These are phyloP conservation scores for Escarpia spicata DNA, from an alignment of 2,888 invertebrate genomes.

Conservation along the genomic window DNA sequence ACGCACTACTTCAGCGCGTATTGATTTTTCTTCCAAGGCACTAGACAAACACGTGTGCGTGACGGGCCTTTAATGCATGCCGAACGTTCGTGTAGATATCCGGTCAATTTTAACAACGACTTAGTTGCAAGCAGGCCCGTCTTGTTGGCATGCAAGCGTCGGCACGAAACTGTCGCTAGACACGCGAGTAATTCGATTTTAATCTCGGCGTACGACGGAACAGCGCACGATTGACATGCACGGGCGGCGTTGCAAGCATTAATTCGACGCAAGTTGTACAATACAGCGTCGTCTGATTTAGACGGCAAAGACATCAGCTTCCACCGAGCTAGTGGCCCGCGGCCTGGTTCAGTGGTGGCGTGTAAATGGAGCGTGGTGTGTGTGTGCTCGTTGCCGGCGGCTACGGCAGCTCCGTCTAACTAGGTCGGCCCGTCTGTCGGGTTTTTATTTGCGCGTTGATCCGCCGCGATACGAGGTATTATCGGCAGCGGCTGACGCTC, in stretches of 20 bases:
- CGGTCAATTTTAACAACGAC: slow-evolving; percentile 16
- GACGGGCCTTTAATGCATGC: slow-evolving; percentile 1
- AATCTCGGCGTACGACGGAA: background rate
- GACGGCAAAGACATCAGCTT: background rate
- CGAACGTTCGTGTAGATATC: slow-evolving; percentile 16
- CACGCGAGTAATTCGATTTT: slow-evolving; percentile 16
- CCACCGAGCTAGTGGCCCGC: background rate
- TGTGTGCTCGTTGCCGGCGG: background rate
- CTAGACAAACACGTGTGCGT: slow-evolving; percentile 16
- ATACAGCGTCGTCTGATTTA: background rate
- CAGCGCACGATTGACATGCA: background rate
- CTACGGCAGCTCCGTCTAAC: slow-evolving; percentile 12
- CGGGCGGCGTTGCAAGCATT: background rate
- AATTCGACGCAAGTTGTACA: slow-evolving; percentile 10
- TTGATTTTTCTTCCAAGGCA: slow-evolving; percentile 11
- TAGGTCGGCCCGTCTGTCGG: slow-evolving; percentile 11
- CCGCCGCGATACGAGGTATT: slow-evolving; percentile 13
- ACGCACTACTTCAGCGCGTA: slow-evolving; percentile 9
- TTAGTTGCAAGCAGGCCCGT: slow-evolving; percentile 12
- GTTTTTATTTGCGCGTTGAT: slow-evolving; percentile 13
- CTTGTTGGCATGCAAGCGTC: slow-evolving; percentile 6
- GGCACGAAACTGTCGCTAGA: slow-evolving; percentile 16
- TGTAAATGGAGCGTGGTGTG: background rate
- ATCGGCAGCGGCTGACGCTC: background rate
- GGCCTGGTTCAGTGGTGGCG: background rate